These are phyloP conservation scores for Phallusia fumigata DNA, from an alignment of 23 tunicate species.

Conservation along the genomic window DNA sequence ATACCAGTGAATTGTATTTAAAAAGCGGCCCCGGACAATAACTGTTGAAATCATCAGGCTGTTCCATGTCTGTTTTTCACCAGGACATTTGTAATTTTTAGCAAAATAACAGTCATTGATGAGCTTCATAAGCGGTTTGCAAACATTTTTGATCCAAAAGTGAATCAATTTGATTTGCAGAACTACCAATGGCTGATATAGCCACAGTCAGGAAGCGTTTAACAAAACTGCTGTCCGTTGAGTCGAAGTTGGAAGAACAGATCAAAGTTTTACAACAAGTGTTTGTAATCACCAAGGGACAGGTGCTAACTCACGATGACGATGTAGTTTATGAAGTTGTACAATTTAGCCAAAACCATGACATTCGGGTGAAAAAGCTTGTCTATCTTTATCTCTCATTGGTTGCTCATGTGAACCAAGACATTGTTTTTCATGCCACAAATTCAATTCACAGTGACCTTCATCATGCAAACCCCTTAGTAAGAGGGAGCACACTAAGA, in stretches of 20 bases:
- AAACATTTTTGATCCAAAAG: no score
- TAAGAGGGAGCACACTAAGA: slow-evolving; percentile 28
- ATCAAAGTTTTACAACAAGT: slow-evolving; percentile 26
- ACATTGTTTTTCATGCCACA: slow-evolving; percentile 41
- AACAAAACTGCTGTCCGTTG: neutral
- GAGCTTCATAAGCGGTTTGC: no score
- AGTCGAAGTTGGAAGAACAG: neutral
- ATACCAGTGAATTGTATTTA: no score
- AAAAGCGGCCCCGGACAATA: no score
- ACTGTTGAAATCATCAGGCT: no score
- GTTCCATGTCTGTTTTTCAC: no score
- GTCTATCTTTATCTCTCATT: slow-evolving; percentile 62
- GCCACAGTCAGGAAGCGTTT: neutral
- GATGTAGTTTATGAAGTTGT: slow-evolving; percentile 36
- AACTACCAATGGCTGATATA: neutral
- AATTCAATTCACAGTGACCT: slow-evolving; percentile 56
- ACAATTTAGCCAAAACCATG: slow-evolving; percentile 35
- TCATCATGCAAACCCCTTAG: slow-evolving; percentile 46
- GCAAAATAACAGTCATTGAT: no score
- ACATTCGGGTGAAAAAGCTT: slow-evolving; percentile 54
- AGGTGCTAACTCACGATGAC: neutral
- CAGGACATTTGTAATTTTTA: no score
- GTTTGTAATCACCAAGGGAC: slow-evolving; percentile 27
- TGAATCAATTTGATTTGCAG: no score
- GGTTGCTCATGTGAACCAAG: slow-evolving; percentile 29